Conservation (phyloP, 1,140 invertebrate species). For the Chymomyza costata region DNA sequence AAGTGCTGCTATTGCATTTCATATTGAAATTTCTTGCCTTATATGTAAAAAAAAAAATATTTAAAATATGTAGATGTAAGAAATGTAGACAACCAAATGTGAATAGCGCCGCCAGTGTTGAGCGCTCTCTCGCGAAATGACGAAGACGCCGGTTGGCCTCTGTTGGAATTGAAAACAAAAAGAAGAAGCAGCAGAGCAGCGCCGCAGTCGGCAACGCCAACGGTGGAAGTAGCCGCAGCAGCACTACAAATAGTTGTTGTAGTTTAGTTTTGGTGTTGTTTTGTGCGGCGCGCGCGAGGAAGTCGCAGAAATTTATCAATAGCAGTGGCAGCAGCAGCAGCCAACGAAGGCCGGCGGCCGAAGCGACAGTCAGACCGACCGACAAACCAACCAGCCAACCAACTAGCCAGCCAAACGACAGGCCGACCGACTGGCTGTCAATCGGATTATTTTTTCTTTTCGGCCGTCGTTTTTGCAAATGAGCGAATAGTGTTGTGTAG, state of each 20-base stretch:
- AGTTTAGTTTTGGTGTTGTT: conserved; percentile 60
- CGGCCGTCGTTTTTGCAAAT: conserved; percentile 50
- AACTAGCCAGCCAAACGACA: conserved; percentile 23
- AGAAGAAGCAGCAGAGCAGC: conserved; percentile 31
- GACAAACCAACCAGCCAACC: too few species aligned
- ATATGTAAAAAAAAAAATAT: too few species aligned
- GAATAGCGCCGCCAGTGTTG: conserved; percentile 28
- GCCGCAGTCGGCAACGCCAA: too few species aligned
- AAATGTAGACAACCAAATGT: conserved; percentile 17
- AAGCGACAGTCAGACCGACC: conserved; percentile 16
- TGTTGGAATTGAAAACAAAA: conserved; percentile 15
- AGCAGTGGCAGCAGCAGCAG: conserved; percentile 20
- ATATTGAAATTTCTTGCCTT: too few species aligned
- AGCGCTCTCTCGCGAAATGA: conserved; percentile 36
- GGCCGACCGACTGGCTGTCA: conserved; percentile 36
- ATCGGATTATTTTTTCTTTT: conserved; percentile 58
- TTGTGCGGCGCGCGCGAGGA: conserved; percentile 55
- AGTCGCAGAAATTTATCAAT: conserved; percentile 52
- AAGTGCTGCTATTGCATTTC: too few species aligned
- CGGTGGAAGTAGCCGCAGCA: too few species aligned
- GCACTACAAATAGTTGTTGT: conserved; percentile 60
- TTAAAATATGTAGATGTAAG: too few species aligned
- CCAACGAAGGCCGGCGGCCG: conserved; percentile 24
- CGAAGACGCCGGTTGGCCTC: conserved; percentile 39
- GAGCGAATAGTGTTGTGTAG: conserved; percentile 38